phyloP scores from a whole-genome alignment of 30 jellyfish, hydroid and myxozoan genomes.

The Aurelia coerulea region DNA sequence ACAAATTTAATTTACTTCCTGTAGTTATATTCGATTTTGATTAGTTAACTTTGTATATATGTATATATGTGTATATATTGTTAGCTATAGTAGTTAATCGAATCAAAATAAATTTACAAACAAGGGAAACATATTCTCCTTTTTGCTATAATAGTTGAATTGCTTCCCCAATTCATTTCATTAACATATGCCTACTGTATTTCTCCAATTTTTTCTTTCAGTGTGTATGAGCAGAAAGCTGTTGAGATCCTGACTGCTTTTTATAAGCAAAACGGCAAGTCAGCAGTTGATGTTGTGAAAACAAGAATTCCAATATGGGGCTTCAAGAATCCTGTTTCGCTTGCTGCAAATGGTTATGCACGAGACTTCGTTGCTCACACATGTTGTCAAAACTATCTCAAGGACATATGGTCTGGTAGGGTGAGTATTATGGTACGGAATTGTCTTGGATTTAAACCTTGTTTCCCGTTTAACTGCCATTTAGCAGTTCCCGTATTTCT shows the following conservation, averaged over 20 bases:
- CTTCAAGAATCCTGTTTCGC: conserved; percentile 17
- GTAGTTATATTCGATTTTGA: no score
- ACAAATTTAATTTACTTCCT: no score
- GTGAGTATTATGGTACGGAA: background rate
- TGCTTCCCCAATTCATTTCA: background rate
- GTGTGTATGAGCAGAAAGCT: background rate
- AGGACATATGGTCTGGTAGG: conserved; percentile 45
- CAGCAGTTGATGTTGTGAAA: conserved; percentile 26
- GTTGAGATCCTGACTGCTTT: conserved; percentile 18
- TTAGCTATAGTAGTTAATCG: no score
- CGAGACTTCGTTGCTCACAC: conserved; percentile 42
- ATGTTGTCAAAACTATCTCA: conserved; percentile 24
- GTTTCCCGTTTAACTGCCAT: background rate
- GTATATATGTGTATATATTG: no score
- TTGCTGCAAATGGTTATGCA: conserved; percentile 47
- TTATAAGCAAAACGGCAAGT: conserved; percentile 17
- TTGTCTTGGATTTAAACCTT: no score
- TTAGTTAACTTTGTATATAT: no score
- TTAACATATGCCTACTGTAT: background rate
- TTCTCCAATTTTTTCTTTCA: background rate
- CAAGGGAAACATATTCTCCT: no score
- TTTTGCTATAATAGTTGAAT: no score
- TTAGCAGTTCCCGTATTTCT: background rate
- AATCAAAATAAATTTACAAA: no score
- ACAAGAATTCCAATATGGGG: conserved; percentile 47